phyloP scores from a whole-genome alignment of 2,888 invertebrate species.

The Drosophila picticornis region DNA sequence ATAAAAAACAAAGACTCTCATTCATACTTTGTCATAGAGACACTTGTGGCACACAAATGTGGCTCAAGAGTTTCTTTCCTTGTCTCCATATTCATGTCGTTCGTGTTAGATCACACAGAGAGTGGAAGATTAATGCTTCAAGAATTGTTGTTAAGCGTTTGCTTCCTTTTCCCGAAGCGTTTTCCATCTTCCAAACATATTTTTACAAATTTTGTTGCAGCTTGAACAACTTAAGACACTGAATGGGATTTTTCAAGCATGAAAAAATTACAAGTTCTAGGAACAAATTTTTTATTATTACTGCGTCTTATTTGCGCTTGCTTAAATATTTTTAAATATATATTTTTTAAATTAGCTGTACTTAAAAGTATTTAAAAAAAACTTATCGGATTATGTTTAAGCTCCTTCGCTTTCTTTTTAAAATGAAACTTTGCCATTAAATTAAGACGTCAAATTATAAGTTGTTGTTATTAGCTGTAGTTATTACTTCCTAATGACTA shows the following conservation, averaged over 20 bases:
- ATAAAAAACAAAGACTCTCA: slow-evolving; percentile 45
- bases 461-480: neutral
- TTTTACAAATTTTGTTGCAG: neutral
- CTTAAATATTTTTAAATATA: neutral
- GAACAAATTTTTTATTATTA: neutral
- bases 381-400: neutral
- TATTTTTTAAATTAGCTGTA: neutral
- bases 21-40: slow-evolving; percentile 54
- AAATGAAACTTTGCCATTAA: neutral
- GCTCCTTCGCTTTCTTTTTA: neutral
- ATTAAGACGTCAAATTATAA: neutral
- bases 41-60: slow-evolving; percentile 46
- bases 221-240: neutral
- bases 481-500: neutral
- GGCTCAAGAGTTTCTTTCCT: slow-evolving; percentile 29
- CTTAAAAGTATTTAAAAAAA: neutral
- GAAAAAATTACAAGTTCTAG: neutral
- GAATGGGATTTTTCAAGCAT: neutral
- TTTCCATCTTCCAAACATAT: neutral
- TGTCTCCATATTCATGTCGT: neutral
- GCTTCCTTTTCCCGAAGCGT: slow-evolving; percentile 16
- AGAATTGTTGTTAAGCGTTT: slow-evolving; percentile 21
- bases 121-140: slow-evolving; percentile 15
- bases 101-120: neutral
- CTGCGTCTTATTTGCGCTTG: neutral